phyloP scores from a whole-genome alignment of 2,113 vertebrate species.

The Melanocharis versteri region DNA sequence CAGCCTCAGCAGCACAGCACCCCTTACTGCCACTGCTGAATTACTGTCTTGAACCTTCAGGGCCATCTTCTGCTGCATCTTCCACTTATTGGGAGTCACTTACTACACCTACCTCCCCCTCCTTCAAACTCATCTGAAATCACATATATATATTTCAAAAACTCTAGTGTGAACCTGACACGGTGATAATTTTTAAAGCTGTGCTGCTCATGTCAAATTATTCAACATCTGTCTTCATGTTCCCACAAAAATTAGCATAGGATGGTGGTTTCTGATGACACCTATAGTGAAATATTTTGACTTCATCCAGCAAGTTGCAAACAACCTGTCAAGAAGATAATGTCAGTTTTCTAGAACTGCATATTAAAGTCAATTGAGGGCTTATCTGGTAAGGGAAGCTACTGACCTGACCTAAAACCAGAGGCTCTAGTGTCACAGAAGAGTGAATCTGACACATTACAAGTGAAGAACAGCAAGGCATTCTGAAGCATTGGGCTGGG shows the following conservation, averaged over 20 bases:
- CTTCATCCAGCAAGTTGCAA: conserved; percentile 80
- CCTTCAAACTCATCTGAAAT: conserved; percentile 23
- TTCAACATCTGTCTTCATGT: conserved; percentile 83
- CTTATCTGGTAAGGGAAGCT: conserved; percentile 41
- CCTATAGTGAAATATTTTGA: conserved; percentile 83
- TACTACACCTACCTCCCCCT: neutral
- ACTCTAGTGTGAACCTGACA: conserved; percentile 57
- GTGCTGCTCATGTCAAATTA: conserved; percentile 79
- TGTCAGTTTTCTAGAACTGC: conserved; percentile 73
- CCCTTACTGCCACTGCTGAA: neutral
- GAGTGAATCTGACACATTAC: neutral
- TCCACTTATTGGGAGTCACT: neutral
- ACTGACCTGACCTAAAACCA: conserved; percentile 39
- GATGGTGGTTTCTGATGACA: conserved; percentile 83
- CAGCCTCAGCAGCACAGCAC: neutral
- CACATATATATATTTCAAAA: conserved; percentile 13
- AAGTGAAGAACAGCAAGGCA: neutral
- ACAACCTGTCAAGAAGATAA: conserved; percentile 81
- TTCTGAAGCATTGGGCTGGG: neutral
- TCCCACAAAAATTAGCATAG: conserved; percentile 83
- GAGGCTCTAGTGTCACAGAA: neutral
- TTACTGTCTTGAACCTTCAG: neutral
- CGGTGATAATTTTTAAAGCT: conserved; percentile 77
- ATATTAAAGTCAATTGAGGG: conserved; percentile 73
- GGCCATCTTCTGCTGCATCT: neutral